Evolutionary conservation across 2,797 vertebrate genomes (phyloP), one percentile per base, ranked within the genome.

Genomic region (Loriculus beryllinus): DNA sequence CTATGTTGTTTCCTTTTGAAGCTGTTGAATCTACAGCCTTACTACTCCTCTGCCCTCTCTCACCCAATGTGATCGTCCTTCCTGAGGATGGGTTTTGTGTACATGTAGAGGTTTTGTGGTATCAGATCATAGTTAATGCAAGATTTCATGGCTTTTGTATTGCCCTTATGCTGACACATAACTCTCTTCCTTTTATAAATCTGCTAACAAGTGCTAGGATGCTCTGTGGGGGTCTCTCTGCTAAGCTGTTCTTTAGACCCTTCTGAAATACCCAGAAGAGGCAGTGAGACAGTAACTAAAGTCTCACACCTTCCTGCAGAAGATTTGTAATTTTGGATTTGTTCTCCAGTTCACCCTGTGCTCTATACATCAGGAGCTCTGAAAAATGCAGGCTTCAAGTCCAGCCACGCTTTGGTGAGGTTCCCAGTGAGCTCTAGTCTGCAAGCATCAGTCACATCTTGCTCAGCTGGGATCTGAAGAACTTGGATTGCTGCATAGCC

Each of bases 61-160:
- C 3, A 0, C 12, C 19, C 10, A 12, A 6, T 3, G 37, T 8
- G 20, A 12, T 54, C 52, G 43, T 81, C n/a, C 18, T 51, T 74
- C 68, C 57, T 31, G 19, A 57, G 8, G 22, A 13, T 39, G 28
- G 4, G 6, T 7, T 87, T 79, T 51, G 10, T 43, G 45, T 33
- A 33, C 0, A 0, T 22, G 12, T 42, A 75, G 42, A n/a, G 10
- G 7, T 6, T 12, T 62, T 69, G 35, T 2, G 1, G 23, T 65
- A 20, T 76, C 76, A 69, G n/a, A 59, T 40, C n/a, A 23, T 4
- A 54, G 7, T 8, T 48, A 78, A 6, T 40, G 54, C 22, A 88
- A 78, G 69, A 31, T 51, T 42, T 57, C 10, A 12, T 6, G 29
- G 16, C 2, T 35, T 91, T 68, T 43, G 18, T 37, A 15, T 15